phyloP scores from a whole-genome alignment of 2,888 invertebrate genomes.

The Melieria omissa region DNA sequence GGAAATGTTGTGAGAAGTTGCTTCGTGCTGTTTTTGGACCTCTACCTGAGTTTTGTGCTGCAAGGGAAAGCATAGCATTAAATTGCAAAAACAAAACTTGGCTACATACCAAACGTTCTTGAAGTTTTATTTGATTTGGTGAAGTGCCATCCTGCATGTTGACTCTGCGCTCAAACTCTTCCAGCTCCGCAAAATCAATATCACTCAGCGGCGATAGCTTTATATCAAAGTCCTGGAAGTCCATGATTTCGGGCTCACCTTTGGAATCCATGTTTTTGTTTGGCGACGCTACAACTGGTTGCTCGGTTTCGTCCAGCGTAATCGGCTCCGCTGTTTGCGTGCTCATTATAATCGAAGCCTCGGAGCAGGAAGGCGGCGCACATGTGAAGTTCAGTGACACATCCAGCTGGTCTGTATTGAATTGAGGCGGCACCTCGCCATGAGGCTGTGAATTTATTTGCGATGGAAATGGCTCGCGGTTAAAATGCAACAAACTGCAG shows the following conservation, averaged over 20 bases:
- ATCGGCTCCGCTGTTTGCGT: constrained; percentile 36
- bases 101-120: neutral
- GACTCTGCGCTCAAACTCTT: constrained; percentile 15
- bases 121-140: neutral
- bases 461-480: constrained; percentile 39
- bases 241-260: constrained; percentile 8
- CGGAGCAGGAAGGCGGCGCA: neutral
- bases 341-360: constrained; percentile 25
- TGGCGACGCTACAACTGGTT: neutral
- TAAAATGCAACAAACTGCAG: constrained; percentile 27
- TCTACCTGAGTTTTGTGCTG: constrained; percentile 41
- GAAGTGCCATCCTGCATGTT: neutral
- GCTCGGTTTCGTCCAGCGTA: constrained; percentile 16
- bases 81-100: neutral
- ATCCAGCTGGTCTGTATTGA: no score
- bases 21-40: neutral
- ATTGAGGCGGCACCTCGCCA: constrained; percentile 6
- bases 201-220: constrained; percentile 3
- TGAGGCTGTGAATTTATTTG: constrained; percentile 40
- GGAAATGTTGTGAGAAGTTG: neutral
- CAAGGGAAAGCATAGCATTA: constrained; percentile 4
- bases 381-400: no score
- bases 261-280: neutral
- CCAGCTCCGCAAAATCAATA: constrained; percentile 32
- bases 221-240: constrained; percentile 8